A percentile compares a stretch with the other conserved stretches of the same genome.
Conservation (phyloP, 2,888 invertebrate species). For the Rhingia rostrata region DNA sequence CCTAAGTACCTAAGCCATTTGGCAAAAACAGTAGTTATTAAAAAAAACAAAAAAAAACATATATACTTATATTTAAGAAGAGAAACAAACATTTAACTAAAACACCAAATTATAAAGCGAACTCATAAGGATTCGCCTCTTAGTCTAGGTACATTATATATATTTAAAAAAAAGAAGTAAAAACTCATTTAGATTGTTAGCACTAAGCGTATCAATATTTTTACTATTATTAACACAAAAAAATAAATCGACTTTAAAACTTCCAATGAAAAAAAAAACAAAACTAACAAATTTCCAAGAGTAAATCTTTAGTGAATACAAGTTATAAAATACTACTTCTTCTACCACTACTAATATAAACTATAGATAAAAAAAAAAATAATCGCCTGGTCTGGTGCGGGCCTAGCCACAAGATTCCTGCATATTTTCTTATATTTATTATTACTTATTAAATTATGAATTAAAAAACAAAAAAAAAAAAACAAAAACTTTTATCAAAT, state of each 20-base stretch:
- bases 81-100: conserved; percentile 57
- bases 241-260: conserved; percentile 53
- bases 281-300: conserved; percentile 39
- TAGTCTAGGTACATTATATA: conserved; percentile 65
- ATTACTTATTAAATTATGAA: conserved; percentile 44
- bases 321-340: conserved; percentile 67
- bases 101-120: conserved; percentile 67
- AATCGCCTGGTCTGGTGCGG: conserved; percentile 53
- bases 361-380: conserved; percentile 53
- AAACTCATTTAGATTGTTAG: conserved; percentile 73
- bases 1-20: conserved; percentile 83
- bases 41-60: conserved; percentile 32
- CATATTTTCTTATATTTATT: conserved; percentile 69
- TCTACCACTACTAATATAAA: conserved; percentile 68
- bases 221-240: conserved; percentile 72
- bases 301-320: conserved; percentile 50
- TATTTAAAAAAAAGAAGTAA: conserved; percentile 37
- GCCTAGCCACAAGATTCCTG: conserved; percentile 66
- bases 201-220: conserved; percentile 75
- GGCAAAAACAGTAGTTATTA: conserved; percentile 79
- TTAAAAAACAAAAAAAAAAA: background rate
- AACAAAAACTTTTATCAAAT: conserved; percentile 45
- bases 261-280: conserved; percentile 49
- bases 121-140: conserved; percentile 69
- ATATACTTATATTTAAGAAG: conserved; percentile 57